A percentile compares a stretch with the other conserved stretches of the same genome.
Conservation (phyloP, 2,113 vertebrate genomes). For the Alethe castanea region DNA sequence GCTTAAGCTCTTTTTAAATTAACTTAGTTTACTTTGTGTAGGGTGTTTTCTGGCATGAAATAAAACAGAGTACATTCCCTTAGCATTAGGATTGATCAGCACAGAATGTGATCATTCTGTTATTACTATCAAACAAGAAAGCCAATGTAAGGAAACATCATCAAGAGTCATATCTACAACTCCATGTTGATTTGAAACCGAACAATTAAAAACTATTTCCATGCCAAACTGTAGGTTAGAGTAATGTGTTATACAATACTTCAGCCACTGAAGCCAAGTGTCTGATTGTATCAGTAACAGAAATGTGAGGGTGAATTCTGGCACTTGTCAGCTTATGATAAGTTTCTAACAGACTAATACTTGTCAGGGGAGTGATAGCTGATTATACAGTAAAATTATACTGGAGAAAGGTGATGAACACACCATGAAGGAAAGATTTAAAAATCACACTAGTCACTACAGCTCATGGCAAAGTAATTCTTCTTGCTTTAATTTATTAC, state of each 20-base stretch:
- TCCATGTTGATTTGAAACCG: not conserved
- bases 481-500: conserved; percentile 29
- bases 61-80: not conserved
- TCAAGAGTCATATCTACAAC: not conserved
- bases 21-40: not conserved
- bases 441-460: conserved; percentile 10
- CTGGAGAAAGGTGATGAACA: conserved; percentile 45
- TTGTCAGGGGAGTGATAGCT: conserved; percentile 63
- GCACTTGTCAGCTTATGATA: conserved; percentile 43
- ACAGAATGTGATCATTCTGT: not conserved
- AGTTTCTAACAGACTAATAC: conserved; percentile 59
- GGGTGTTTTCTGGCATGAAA: not conserved
- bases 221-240: conserved; percentile 5
- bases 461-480: conserved; percentile 37
- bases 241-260: not conserved
- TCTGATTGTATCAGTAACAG: conserved; percentile 9
- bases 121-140: not conserved
- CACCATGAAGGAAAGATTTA: not conserved
- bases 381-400: conserved; percentile 51
- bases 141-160: not conserved
- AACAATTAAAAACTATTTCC: conserved; percentile 34
- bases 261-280: not conserved
- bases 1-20: not conserved
- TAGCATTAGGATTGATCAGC: not conserved
- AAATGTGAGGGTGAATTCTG: conserved; percentile 37